Evolutionary conservation across 2,797 vertebrate genomes (phyloP), one percentile per base, ranked within the genome.

Genomic region (Sebastes kiyomatsui): DNA sequence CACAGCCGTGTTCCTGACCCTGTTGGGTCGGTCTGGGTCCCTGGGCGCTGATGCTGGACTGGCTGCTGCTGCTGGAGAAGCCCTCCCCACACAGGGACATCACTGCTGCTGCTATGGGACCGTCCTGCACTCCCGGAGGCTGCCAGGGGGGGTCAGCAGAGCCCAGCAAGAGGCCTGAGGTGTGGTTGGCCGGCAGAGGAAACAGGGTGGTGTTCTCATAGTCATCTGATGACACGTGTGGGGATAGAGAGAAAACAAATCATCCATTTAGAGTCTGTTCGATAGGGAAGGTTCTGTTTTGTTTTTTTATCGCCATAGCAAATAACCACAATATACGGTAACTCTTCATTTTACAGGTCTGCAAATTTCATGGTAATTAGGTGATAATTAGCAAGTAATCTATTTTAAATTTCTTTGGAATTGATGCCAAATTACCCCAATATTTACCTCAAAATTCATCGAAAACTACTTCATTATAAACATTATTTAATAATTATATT

Each of bases 1-100:
- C 30, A 16, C 80, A 92, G 92, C 78, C 86, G 85, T 80, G 0
- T 67, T 91, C 67, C 67, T 80, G 69, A 14, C 38, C 38, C 13
- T 94, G 95, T 69, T 94, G 95, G 61, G 84, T 95, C 1, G 93
- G 94, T 75, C 93, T 92, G 16, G 75, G 20, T n/a, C 80, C 56
- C 33, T 67, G 77, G 46, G 88, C 35, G 1, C 95, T 77, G 82
- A 72, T 32, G 55, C 79, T 82, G 33, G 83, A 86, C 66, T 62
- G 83, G 79, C 88, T 96, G n/a, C 82, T 91, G 78, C 95, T 96
- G 58, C 58, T 65, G 13, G 82, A 54, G 55, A 89, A 83, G 13
- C 88, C 89, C 35, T 90, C 72, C 67, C 32, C 0, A 87, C 88
- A 77, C 84, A 92, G 42, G 74, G 64, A 59, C 90, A 94, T 80